These are phyloP conservation scores for Pollimyrus isidori DNA, from an alignment of 2,113 vertebrate species.

Conservation along the genomic window DNA sequence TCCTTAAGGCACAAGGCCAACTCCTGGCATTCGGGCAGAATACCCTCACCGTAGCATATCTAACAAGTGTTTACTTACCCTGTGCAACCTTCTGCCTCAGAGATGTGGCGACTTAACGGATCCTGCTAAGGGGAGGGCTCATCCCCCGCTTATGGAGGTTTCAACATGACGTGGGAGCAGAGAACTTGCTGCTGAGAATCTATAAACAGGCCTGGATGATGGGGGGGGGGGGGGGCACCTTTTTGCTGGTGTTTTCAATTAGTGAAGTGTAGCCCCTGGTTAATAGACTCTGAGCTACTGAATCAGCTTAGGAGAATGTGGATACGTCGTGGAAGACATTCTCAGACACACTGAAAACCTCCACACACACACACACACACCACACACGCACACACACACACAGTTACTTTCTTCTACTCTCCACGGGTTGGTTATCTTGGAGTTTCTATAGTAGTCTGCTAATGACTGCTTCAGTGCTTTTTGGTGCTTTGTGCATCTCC, in stretches of 20 bases:
- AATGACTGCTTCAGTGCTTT: background rate
- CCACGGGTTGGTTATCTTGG: background rate
- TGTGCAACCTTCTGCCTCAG: background rate
- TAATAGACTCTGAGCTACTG: background rate
- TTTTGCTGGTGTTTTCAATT: slow-evolving; percentile 11
- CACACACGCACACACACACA: background rate
- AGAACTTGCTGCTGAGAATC: background rate
- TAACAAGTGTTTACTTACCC: background rate
- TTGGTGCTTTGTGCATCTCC: background rate
- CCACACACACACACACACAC: background rate
- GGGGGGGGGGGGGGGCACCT: background rate
- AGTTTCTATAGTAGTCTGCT: background rate
- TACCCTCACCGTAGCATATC: background rate
- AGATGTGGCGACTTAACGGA: background rate
- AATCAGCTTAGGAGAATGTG: background rate
- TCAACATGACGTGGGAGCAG: background rate
- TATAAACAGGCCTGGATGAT: background rate
- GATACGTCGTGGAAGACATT: background rate
- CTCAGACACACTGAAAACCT: background rate
- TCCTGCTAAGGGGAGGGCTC: background rate
- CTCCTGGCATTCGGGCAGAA: background rate
- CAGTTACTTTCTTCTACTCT: background rate
- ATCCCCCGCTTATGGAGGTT: background rate
- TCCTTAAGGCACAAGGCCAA: background rate
- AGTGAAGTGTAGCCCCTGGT: background rate